phyloP scores from a whole-genome alignment of 2,113 vertebrate genomes.

The Megaceryle torquata region DNA sequence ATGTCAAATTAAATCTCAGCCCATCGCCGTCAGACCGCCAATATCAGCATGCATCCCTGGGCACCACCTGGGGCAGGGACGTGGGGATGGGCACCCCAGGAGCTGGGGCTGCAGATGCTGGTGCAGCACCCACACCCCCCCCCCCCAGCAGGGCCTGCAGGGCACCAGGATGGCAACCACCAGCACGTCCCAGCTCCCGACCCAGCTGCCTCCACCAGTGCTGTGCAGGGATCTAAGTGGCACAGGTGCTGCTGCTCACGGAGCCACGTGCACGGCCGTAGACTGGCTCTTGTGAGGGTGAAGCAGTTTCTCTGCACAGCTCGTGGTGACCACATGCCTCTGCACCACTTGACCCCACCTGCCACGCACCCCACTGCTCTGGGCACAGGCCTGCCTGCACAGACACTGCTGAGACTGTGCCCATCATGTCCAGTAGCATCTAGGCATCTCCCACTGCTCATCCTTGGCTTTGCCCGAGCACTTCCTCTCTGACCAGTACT shows the following conservation, averaged over 20 bases:
- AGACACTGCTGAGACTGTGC: too few relatives aligned
- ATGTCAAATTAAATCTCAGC: constrained; percentile 22
- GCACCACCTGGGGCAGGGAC: rapidly evolving
- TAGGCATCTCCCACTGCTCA: not conserved
- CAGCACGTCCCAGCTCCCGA: rapidly evolving
- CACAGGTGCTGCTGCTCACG: rapidly evolving
- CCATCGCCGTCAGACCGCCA: not conserved
- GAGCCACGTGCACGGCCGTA: rapidly evolving
- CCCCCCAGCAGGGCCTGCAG: rapidly evolving
- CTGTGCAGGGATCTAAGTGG: not conserved
- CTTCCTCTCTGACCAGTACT: not conserved
- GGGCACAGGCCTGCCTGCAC: not conserved
- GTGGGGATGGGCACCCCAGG: rapidly evolving
- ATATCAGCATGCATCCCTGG: not conserved
- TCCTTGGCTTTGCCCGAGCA: not conserved
- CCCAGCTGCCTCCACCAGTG: not conserved
- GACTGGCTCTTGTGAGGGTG: not conserved
- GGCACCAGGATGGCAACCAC: rapidly evolving
- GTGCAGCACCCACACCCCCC: not conserved
- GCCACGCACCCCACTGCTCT: not conserved
- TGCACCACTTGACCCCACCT: rapidly evolving
- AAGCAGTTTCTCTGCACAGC: not conserved
- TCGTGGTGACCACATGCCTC: rapidly evolving
- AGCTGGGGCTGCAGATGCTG: not conserved
- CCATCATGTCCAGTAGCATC: not conserved